Evolutionary conservation across 2,797 vertebrate genomes (phyloP), one percentile per base, ranked within the genome.

Genomic region (Chelon auratus): DNA sequence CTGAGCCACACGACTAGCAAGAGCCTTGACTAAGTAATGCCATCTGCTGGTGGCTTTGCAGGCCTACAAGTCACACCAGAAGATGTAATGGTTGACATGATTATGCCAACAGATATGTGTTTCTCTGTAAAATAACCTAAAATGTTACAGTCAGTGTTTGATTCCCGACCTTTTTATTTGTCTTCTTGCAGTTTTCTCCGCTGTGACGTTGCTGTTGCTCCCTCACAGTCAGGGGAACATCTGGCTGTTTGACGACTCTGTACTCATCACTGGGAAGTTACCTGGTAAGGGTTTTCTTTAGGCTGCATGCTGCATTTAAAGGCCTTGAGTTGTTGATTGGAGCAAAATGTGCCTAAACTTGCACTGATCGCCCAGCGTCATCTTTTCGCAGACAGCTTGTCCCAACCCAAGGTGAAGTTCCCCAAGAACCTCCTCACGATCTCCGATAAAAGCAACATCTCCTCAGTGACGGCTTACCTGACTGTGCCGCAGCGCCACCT

Each of bases 221-320:
- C 97, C 97, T 70, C 97, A 97, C 94, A 97, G 92, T 81, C 97
- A 97, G 93, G 97, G 97, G 39, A 98, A 98, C 92, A 93, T 98
- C 86, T 98, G 97, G 97, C 92, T 99, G 36, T 98, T 96, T 90
- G 96, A 98, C 80, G 97, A 99, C 87, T 96, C 94, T 0, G 92
- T 99, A 66, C 91, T 99, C 90, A 96, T 99, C 88, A 96, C 96
- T 58, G 94, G 95, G 72, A 98, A 96, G 90, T 77, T 96, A 74
- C 95, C 96, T 82, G 97, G 97, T 97, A 91, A 26, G 81, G 68
- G 14, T 0, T 18, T 26, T 26, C 24, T 26, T 26, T 26, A 3
- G 24, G 24, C 24, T 26, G 24, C 24, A 4, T 26, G 24, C 24
- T 42, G 45, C 10, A 51, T 17, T 14, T 8, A 33, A 33, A 26